Evolutionary conservation across 1,140 invertebrate genomes (phyloP).

Genomic region (Aphaenogaster floridana): DNA sequence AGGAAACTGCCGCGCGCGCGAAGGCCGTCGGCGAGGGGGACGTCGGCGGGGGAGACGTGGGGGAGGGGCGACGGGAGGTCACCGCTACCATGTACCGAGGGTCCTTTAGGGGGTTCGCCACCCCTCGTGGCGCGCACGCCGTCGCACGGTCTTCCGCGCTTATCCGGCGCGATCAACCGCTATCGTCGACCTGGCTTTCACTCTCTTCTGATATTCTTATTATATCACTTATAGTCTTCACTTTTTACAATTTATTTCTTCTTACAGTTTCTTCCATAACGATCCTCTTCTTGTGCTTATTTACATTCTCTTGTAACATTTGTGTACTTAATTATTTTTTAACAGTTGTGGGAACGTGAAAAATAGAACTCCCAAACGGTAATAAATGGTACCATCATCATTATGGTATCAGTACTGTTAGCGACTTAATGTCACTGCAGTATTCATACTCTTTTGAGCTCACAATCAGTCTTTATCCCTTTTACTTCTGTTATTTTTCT

Average conservation of each 20-base stretch:
- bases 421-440: neutral
- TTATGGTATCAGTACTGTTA: neutral
- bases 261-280: neutral
- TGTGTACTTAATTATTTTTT: neutral
- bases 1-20: conserved; percentile 73
- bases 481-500: neutral
- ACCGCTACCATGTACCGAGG: conserved; percentile 73
- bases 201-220: neutral
- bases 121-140: conserved; percentile 72
- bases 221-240: neutral
- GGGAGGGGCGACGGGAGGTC: conserved; percentile 77
- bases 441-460: neutral
- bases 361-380: neutral
- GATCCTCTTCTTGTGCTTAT: neutral
- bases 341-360: neutral
- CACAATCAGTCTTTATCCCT: neutral
- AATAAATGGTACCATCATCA: neutral
- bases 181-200: conserved; percentile 25
- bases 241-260: no score
- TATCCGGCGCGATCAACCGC: conserved; percentile 56
- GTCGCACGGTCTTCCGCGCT: conserved; percentile 69
- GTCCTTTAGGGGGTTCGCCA: conserved; percentile 82
- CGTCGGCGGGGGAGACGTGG: conserved; percentile 59
- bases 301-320: neutral
- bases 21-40: conserved; percentile 62